Conservation (phyloP, 2,113 vertebrate genomes). For the Sphyrna mokarran region DNA sequence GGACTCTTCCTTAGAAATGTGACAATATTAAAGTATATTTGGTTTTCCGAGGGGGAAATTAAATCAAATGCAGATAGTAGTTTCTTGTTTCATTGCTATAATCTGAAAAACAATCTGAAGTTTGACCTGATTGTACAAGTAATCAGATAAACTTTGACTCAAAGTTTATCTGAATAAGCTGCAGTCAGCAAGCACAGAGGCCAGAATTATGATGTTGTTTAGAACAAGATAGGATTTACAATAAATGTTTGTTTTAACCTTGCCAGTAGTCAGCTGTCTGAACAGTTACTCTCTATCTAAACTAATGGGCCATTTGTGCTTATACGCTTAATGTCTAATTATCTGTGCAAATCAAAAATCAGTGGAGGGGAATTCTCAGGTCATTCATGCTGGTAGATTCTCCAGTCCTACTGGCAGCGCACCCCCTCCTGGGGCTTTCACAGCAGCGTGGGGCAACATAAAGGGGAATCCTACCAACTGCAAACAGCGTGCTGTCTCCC, state of each 20-base stretch:
- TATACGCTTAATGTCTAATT: neutral
- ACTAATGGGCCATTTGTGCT: neutral
- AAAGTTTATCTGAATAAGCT: constrained; percentile 2
- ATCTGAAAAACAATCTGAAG: neutral
- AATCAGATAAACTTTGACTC: constrained; percentile 4
- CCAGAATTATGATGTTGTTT: neutral
- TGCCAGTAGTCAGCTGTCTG: neutral
- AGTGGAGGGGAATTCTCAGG: neutral
- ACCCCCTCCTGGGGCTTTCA: too few species aligned
- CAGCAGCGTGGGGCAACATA: too few species aligned
- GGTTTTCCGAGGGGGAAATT: neutral
- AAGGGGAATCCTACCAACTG: too few species aligned
- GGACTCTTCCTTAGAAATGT: neutral
- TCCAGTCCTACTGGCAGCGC: too few species aligned
- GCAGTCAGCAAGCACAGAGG: neutral
- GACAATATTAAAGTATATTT: neutral
- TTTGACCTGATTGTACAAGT: neutral
- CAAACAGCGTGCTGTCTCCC: too few species aligned
- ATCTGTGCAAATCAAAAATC: neutral
- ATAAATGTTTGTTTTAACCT: neutral
- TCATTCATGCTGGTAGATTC: too few species aligned
- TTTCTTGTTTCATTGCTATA: constrained; percentile 1
- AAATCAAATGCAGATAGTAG: neutral
- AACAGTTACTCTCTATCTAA: neutral
- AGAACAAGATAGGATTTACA: neutral